Evolutionary conservation across 2,113 vertebrate species (phyloP).

Genomic region (Probosciger aterrimus): DNA sequence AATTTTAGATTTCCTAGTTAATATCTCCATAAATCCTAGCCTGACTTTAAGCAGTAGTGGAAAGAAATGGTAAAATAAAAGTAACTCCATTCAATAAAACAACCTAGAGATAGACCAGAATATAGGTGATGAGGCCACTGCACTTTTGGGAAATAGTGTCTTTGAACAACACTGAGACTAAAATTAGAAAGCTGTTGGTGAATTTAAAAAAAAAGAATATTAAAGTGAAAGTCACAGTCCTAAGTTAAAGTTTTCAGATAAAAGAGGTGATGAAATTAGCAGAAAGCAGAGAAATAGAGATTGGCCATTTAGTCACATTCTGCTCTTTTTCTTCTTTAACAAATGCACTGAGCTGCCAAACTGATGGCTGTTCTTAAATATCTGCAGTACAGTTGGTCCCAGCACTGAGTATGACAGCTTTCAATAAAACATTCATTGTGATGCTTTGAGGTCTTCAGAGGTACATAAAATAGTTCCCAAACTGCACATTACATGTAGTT

Average conservation of each 20-base stretch:
- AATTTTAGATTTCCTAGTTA: not conserved
- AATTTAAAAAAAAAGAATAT: not conserved
- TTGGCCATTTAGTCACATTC: not conserved
- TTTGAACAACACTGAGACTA: not conserved
- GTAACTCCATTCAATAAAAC: not conserved
- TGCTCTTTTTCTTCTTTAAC: not conserved
- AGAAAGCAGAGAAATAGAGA: not conserved
- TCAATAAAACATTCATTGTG: constrained; percentile 72
- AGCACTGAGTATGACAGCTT: constrained; percentile 43
- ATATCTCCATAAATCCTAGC: not conserved
- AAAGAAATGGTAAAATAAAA: not conserved
- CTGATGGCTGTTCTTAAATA: constrained; percentile 65
- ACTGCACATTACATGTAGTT: constrained; percentile 73
- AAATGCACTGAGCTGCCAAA: not conserved
- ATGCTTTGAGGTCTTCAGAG: constrained; percentile 72
- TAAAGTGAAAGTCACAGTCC: not conserved
- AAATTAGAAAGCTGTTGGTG: not conserved
- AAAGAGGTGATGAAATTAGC: not conserved
- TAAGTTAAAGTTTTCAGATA: not conserved
- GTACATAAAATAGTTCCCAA: constrained; percentile 72
- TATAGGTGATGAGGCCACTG: not conserved
- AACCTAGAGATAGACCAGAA: not conserved
- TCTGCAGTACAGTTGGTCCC: constrained; percentile 46
- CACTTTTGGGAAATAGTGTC: not conserved
- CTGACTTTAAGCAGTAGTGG: not conserved